Evolutionary conservation across 2,888 invertebrate genomes (phyloP).

Genomic region (Notodonta ziczac): DNA sequence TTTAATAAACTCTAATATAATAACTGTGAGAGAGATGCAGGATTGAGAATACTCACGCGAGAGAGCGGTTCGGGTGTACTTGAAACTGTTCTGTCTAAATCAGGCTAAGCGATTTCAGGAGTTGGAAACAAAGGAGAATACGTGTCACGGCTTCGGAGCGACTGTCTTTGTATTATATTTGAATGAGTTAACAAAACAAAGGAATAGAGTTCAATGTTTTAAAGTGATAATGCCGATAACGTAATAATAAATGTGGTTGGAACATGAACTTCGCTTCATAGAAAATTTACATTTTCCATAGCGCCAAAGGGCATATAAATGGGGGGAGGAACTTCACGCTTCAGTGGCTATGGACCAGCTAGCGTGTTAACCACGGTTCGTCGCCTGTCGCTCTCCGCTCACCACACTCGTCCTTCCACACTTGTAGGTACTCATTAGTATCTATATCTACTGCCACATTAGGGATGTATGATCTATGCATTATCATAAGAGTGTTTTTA

Average conservation of each 20-base stretch:
- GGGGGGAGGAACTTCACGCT: constrained; percentile 64
- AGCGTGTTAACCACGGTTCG: constrained; percentile 65
- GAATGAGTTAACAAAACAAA: background rate
- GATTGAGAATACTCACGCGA: background rate
- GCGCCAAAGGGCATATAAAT: constrained; percentile 57
- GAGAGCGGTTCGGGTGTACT: background rate
- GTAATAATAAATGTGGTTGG: constrained; percentile 32
- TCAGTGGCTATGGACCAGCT: constrained; percentile 49
- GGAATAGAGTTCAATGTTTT: constrained; percentile 6
- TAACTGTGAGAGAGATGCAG: background rate
- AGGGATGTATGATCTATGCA: background rate
- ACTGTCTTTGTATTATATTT: background rate
- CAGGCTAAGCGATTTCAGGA: constrained; percentile 24
- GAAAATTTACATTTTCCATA: constrained; percentile 39
- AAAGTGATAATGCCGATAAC: background rate
- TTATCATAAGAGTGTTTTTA: too few species aligned
- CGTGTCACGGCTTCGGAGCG: background rate
- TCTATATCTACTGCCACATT: background rate
- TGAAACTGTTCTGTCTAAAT: constrained; percentile 7
- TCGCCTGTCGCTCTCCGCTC: constrained; percentile 38
- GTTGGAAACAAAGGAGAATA: constrained; percentile 10
- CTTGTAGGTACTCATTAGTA: background rate
- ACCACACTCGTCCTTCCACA: constrained; percentile 1
- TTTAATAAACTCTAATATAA: constrained; percentile 9
- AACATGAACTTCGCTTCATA: constrained; percentile 25